phyloP scores from a whole-genome alignment of 2,113 vertebrate genomes.

The Barnardius zonarius region DNA sequence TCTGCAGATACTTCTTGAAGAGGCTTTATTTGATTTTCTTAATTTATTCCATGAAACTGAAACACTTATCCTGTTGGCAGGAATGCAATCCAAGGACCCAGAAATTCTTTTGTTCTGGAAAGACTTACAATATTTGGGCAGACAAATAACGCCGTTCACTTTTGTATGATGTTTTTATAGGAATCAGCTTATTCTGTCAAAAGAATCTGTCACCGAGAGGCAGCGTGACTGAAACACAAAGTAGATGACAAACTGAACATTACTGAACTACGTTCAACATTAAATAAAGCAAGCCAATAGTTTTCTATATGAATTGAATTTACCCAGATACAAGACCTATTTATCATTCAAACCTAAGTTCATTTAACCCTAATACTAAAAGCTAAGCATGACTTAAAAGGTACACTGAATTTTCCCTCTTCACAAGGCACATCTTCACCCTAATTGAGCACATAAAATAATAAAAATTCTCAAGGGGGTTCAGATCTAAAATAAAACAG shows the following conservation, averaged over 20 bases:
- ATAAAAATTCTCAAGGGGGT: neutral
- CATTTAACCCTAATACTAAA: neutral
- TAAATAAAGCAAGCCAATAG: neutral
- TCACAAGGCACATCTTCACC: neutral
- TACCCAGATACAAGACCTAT: neutral
- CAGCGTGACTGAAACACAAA: neutral
- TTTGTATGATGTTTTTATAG: neutral
- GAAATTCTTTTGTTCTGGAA: neutral
- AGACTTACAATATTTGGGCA: neutral
- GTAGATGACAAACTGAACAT: neutral
- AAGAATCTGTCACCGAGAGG: neutral
- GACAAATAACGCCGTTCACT: neutral
- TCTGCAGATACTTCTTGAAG: neutral
- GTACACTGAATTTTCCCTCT: neutral
- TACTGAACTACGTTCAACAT: neutral
- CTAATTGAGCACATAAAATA: neutral
- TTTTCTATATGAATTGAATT: neutral
- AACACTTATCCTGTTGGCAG: neutral
- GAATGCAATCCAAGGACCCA: neutral
- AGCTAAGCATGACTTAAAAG: neutral
- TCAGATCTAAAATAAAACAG: slow-evolving; percentile 39
- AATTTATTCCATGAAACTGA: neutral
- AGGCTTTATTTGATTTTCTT: neutral
- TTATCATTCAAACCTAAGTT: neutral
- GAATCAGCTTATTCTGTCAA: neutral